Evolutionary conservation across 2,797 vertebrate species (phyloP).

Genomic region (Danio jaintianensis): DNA sequence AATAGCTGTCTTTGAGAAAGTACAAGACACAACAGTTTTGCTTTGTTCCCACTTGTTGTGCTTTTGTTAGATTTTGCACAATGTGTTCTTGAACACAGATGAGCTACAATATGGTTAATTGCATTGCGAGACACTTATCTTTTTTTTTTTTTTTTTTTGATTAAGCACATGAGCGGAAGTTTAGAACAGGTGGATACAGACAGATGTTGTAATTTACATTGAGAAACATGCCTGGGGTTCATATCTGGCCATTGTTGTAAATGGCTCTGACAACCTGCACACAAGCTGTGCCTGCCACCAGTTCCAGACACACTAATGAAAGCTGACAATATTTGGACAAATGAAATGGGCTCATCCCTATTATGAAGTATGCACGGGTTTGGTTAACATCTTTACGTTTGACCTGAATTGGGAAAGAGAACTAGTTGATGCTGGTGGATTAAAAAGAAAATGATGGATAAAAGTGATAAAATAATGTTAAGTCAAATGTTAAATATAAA

Average conservation of each 20-base stretch:
- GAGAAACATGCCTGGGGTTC: constrained; percentile 78
- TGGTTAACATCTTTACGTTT: constrained; percentile 36
- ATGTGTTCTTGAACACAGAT: constrained; percentile 19
- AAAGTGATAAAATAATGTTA: neutral
- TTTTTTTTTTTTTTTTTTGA: constrained; percentile 53
- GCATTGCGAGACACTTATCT: constrained; percentile 9
- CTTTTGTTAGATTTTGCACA: neutral
- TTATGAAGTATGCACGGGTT: constrained; percentile 68
- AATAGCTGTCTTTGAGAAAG: neutral
- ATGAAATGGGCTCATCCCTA: constrained; percentile 72
- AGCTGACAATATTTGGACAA: constrained; percentile 78
- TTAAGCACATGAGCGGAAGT: constrained; percentile 68
- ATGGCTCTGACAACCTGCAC: constrained; percentile 80
- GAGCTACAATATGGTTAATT: constrained; percentile 41
- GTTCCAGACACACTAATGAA: constrained; percentile 74
- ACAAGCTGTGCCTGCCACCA: constrained; percentile 73
- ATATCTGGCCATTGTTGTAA: constrained; percentile 82
- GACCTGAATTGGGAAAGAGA: constrained; percentile 27
- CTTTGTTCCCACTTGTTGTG: constrained; percentile 15
- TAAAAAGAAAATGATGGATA: neutral
- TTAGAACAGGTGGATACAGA: constrained; percentile 81
- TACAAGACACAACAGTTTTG: neutral
- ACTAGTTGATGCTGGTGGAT: neutral
- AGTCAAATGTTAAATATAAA: constrained; percentile 22
- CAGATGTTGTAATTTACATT: constrained; percentile 82